phyloP scores from a whole-genome alignment of 2,797 vertebrate genomes.

The Neosilurus mollespiculum region DNA sequence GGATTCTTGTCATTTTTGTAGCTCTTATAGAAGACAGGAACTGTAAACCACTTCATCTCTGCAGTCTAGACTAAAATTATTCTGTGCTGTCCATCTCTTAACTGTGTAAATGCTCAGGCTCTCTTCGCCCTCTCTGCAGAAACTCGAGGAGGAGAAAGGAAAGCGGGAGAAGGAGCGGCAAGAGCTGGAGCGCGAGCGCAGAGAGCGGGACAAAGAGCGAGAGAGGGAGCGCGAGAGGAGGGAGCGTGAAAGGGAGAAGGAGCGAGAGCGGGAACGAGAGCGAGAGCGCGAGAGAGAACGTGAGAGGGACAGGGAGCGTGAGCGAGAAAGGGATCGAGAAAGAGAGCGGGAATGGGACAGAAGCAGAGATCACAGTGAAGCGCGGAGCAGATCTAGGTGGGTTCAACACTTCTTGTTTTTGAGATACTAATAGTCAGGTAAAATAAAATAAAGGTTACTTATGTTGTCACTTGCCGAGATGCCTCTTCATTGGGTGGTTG shows the following conservation, averaged over 20 bases:
- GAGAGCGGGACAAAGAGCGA: constrained; percentile 82
- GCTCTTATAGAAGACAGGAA: constrained; percentile 39
- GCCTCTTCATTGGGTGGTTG: neutral
- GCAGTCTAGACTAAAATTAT: constrained; percentile 43
- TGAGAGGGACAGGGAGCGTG: constrained; percentile 68
- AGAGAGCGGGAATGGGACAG: constrained; percentile 72
- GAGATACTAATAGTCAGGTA: no score
- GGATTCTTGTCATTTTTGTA: constrained; percentile 13
- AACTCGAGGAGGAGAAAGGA: constrained; percentile 93
- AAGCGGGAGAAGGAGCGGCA: constrained; percentile 91
- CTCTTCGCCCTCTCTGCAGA: constrained; percentile 85
- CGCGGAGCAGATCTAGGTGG: constrained; percentile 89
- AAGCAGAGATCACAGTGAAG: constrained; percentile 70
- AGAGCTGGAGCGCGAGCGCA: constrained; percentile 79
- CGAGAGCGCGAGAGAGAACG: constrained; percentile 68
- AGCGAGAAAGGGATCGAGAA: constrained; percentile 72
- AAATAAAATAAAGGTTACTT: no score
- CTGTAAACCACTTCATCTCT: constrained; percentile 76
- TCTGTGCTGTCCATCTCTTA: constrained; percentile 35
- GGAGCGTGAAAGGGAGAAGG: constrained; percentile 68
- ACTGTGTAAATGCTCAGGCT: constrained; percentile 35
- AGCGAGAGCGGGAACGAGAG: constrained; percentile 64
- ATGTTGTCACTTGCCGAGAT: neutral
- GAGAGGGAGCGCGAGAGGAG: constrained; percentile 82
- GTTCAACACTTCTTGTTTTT: neutral